These are phyloP conservation scores for Drosophila virilis DNA, from an alignment of 1,140 invertebrate genomes.

Conservation along the genomic window DNA sequence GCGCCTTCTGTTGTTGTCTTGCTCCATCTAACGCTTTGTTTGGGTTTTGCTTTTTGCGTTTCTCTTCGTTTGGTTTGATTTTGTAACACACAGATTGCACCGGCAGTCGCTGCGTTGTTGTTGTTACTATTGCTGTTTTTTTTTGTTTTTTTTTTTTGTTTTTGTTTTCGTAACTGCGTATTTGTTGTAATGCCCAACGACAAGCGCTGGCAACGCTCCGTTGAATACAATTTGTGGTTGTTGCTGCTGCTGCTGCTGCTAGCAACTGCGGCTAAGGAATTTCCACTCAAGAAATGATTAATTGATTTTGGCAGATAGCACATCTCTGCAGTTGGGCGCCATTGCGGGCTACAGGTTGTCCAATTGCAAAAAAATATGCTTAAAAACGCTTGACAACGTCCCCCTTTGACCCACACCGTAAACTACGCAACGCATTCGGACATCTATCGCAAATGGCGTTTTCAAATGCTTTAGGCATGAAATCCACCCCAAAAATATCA, in stretches of 20 bases:
- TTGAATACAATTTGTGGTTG: conserved; percentile 50
- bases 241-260: conserved; percentile 11
- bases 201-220: conserved; percentile 62
- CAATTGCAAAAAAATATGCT: background rate
- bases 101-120: conserved; percentile 15
- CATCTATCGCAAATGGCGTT: conserved; percentile 58
- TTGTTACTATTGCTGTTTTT: conserved; percentile 10
- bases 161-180: conserved; percentile 75
- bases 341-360: conserved; percentile 31
- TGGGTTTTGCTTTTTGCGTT: conserved; percentile 76
- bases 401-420: conserved; percentile 21
- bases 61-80: conserved; percentile 60
- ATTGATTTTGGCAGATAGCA: conserved; percentile 75
- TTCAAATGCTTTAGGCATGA: conserved; percentile 41
- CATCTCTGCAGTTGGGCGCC: conserved; percentile 75
- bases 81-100: conserved; percentile 72
- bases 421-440: conserved; percentile 65
- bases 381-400: background rate
- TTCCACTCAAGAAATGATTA: conserved; percentile 79
- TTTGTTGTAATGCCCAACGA: conserved; percentile 65
- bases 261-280: conserved; percentile 45
- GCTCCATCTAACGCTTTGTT: conserved; percentile 73
- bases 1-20: conserved; percentile 51
- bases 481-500: conserved; percentile 68
- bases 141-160: background rate